These are phyloP conservation scores for Tapera naevia DNA, from an alignment of 2,797 vertebrate genomes.

Conservation along the genomic window DNA sequence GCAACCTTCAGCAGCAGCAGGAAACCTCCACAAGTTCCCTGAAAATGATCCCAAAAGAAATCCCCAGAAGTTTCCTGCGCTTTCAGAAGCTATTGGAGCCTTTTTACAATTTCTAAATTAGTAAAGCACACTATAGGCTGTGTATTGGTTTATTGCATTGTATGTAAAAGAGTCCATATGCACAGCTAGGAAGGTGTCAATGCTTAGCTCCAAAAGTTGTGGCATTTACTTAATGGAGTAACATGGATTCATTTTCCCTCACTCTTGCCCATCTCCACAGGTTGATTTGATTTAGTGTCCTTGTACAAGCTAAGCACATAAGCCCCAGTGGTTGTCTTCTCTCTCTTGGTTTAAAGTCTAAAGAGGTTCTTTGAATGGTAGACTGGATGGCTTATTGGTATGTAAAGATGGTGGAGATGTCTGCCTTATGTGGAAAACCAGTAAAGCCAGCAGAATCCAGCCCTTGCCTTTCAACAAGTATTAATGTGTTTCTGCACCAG, in stretches of 20 bases:
- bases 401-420: not conserved
- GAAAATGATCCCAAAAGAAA: not conserved
- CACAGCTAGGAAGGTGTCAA: not conserved
- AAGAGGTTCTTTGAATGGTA: not conserved
- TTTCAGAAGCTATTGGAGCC: not conserved
- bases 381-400: not conserved
- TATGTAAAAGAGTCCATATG: accelerated
- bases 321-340: not conserved
- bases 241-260: not conserved
- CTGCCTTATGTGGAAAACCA: not conserved
- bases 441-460: not conserved
- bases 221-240: not conserved
- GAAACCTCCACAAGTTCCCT: not conserved
- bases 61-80: not conserved
- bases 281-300: not conserved
- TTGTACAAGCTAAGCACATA: not conserved
- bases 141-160: not conserved
- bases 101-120: not conserved
- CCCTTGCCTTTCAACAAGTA: not conserved
- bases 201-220: not conserved
- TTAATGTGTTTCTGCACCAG: not conserved
- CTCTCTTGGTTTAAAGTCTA: not conserved
- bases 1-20: not conserved
- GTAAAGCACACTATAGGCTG: not conserved
- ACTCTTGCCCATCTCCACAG: not conserved